Conservation (phyloP, 2,797 vertebrate genomes). For the Chaetophractus vellerosus region DNA sequence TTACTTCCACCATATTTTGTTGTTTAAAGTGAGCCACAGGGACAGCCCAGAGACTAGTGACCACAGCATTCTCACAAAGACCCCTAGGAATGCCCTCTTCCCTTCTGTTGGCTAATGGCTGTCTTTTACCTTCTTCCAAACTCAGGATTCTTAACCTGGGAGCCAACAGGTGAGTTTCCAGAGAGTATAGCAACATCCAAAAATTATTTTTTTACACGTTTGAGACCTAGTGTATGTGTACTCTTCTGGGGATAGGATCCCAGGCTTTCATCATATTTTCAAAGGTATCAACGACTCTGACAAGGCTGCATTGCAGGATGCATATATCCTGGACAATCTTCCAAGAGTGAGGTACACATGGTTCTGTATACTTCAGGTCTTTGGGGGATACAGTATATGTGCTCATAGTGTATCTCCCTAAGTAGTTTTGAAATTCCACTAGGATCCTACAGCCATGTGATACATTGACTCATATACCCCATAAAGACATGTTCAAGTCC, state of each 20-base stretch:
- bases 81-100: not conserved
- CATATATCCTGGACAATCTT: not conserved
- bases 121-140: conserved; percentile 7
- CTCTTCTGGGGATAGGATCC: not conserved
- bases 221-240: not conserved
- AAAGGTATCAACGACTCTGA: not conserved
- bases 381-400: not conserved
- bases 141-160: not conserved
- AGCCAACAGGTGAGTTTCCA: not conserved
- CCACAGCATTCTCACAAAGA: not conserved
- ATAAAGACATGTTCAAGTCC: too few relatives aligned
- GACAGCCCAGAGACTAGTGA: not conserved
- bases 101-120: not conserved
- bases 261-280: not conserved
- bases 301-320: not conserved
- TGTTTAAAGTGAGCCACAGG: not conserved
- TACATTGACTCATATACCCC: too few relatives aligned
- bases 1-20: not conserved
- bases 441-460: not conserved
- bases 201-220: not conserved
- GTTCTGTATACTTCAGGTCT: not conserved
- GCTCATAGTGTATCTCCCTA: not conserved
- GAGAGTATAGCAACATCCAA: not conserved
- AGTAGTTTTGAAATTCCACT: conserved; percentile 26
- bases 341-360: not conserved